Conservation (phyloP, 2,113 vertebrate genomes). For the Bettongia penicillata region DNA sequence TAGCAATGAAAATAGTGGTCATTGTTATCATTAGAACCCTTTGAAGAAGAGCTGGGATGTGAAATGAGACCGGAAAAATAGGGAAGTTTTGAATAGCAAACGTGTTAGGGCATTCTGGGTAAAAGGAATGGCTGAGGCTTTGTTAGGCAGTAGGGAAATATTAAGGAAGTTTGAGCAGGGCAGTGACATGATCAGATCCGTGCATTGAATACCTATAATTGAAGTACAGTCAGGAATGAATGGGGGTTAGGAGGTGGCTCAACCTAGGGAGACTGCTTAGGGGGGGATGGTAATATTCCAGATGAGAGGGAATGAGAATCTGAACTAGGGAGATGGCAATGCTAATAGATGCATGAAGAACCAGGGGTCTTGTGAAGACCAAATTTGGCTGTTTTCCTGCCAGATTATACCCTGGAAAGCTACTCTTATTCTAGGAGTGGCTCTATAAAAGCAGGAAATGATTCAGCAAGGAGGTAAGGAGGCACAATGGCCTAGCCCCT, state of each 20-base stretch:
- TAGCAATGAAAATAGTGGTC: neutral
- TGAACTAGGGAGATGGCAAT: neutral
- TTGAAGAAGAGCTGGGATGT: neutral
- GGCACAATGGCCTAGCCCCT: neutral
- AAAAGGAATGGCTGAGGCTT: neutral
- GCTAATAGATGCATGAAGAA: neutral
- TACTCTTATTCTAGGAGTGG: neutral
- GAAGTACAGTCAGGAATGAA: neutral
- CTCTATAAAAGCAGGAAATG: conserved; percentile 52
- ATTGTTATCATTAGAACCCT: neutral
- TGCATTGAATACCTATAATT: neutral
- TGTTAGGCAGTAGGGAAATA: neutral
- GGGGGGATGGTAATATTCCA: neutral
- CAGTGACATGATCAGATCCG: neutral
- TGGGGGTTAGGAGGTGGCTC: neutral
- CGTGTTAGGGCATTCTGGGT: neutral
- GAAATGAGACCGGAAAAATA: neutral
- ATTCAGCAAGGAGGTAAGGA: conserved; percentile 49
- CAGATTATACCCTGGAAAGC: neutral
- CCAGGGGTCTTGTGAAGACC: neutral
- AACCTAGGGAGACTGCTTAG: neutral
- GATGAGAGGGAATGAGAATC: neutral
- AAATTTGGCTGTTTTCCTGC: neutral
- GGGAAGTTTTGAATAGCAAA: neutral
- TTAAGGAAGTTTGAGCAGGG: neutral